Percentiles rank a stretch among this genome's conserved stretches.
phyloP scores from a whole-genome alignment of 2,113 vertebrate genomes.

The Gorsachius goisagi region DNA sequence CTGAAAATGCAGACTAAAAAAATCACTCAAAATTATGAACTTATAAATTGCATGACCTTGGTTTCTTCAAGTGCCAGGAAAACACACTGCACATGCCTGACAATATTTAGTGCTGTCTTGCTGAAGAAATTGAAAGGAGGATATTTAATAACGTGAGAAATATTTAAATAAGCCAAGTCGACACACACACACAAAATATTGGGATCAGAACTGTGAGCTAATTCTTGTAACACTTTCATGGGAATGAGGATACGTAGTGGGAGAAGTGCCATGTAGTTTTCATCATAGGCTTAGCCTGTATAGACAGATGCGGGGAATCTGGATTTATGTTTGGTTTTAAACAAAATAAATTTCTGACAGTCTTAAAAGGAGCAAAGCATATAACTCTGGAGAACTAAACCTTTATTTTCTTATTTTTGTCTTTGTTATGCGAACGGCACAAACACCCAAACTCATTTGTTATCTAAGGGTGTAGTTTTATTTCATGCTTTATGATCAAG shows the following conservation, averaged over 20 bases:
- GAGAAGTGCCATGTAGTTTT: not conserved
- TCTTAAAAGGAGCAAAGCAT: not conserved
- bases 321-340: not conserved
- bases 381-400: not conserved
- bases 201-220: not conserved
- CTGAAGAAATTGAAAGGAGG: not conserved
- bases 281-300: not conserved
- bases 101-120: not conserved
- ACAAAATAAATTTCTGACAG: not conserved
- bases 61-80: not conserved
- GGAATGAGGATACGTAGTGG: not conserved
- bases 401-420: not conserved
- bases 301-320: not conserved
- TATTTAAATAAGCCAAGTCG: not conserved
- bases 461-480: not conserved
- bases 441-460: not conserved
- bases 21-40: not conserved
- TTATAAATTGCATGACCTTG: not conserved
- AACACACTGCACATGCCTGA: not conserved
- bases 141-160: conserved; percentile 28
- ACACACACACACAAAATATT: not conserved
- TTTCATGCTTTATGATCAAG: not conserved
- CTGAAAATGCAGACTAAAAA: not conserved
- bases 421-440: not conserved
- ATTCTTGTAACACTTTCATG: not conserved